Percentiles rank a stretch among this genome's conserved stretches.
phyloP scores from a whole-genome alignment of 2,113 vertebrate species.

The Narcine bancroftii region DNA sequence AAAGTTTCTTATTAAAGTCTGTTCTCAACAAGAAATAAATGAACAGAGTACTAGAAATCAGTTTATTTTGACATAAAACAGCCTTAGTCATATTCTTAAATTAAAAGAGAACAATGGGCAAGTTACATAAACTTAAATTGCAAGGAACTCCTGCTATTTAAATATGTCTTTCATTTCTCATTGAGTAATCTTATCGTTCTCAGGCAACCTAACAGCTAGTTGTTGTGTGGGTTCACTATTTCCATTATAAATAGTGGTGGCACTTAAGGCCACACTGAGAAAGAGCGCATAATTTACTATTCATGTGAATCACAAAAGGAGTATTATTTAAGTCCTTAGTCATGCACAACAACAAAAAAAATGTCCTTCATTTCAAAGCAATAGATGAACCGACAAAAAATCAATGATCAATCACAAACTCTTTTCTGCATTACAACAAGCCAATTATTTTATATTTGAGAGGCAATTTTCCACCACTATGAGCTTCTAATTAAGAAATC shows the following conservation, averaged over 20 bases:
- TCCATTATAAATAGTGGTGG: not conserved
- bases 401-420: not conserved
- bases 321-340: not conserved
- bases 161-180: not conserved
- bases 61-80: not conserved
- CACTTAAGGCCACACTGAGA: too few species aligned
- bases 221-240: not conserved
- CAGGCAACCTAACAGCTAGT: not conserved
- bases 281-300: not conserved
- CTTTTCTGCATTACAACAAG: not conserved
- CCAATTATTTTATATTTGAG: not conserved
- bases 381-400: constrained; percentile 10
- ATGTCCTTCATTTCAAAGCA: not conserved
- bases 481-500: not conserved
- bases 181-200: not conserved
- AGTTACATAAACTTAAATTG: not conserved
- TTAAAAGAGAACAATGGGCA: not conserved
- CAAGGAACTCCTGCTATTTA: not conserved
- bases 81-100: not conserved
- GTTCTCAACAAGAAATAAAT: too few species aligned
- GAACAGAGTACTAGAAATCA: too few species aligned
- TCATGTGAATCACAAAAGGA: not conserved
- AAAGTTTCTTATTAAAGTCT: not conserved
- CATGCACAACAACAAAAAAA: not conserved
- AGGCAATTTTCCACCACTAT: not conserved